Evolutionary conservation across 2,797 vertebrate species (phyloP).

Genomic region (Molothrus aeneus): DNA sequence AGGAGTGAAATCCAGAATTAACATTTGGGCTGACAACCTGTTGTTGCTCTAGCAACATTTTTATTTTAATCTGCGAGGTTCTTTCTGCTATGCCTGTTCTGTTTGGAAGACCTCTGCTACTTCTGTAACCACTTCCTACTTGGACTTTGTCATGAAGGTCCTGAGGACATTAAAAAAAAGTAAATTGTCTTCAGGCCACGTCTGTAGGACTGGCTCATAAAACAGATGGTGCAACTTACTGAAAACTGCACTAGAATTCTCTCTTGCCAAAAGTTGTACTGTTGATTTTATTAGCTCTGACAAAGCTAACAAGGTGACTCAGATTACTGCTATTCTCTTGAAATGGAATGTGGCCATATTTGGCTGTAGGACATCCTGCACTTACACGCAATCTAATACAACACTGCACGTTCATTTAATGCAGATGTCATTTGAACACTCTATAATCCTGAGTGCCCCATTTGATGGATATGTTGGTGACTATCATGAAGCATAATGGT

Average conservation of each 20-base stretch:
- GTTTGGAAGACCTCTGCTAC: neutral
- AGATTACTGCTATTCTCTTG: slow-evolving; percentile 20
- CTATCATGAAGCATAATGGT: neutral
- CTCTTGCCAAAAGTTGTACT: neutral
- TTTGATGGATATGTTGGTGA: neutral
- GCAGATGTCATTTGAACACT: neutral
- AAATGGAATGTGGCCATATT: slow-evolving; percentile 24
- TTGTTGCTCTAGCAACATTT: neutral
- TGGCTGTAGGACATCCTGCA: neutral
- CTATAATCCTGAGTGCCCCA: neutral
- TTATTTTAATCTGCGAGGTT: neutral
- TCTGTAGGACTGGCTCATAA: neutral
- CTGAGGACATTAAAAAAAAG: neutral
- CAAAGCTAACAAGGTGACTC: slow-evolving; percentile 36
- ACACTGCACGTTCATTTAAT: neutral
- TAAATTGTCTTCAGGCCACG: neutral
- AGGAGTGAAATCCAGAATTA: neutral
- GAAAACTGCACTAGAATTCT: neutral
- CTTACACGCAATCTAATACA: neutral
- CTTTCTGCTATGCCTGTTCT: neutral
- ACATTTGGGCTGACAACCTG: neutral
- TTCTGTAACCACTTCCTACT: neutral
- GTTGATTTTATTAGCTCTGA: slow-evolving; percentile 49
- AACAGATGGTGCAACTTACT: neutral
- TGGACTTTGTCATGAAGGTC: neutral